Percentiles rank a stretch among this genome's conserved stretches.
Evolutionary conservation across 1,140 invertebrate genomes (phyloP).

Genomic region (Bombyx mori): DNA sequence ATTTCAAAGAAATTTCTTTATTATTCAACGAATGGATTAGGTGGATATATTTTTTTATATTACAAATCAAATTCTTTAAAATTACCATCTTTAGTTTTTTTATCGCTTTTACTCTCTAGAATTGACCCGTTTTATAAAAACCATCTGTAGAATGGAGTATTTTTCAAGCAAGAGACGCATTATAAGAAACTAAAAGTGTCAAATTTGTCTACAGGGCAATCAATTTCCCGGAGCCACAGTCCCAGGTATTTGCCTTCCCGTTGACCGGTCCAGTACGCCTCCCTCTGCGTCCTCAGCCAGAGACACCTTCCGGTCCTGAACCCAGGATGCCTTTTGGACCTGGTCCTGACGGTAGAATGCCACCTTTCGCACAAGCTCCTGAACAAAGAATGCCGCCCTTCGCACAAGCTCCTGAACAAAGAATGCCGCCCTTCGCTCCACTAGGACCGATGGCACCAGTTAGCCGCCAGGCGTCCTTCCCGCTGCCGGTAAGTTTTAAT

Average conservation of each 20-base stretch:
- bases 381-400: conserved; percentile 16
- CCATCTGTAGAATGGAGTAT: too few relatives aligned
- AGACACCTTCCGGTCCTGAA: conserved; percentile 17
- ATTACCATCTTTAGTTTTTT: too few relatives aligned
- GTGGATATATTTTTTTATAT: too few relatives aligned
- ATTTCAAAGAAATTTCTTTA: too few relatives aligned
- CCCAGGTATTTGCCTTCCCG: conserved; percentile 61
- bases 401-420: conserved; percentile 16
- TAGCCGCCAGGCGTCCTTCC: conserved; percentile 34
- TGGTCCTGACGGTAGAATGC: conserved; percentile 15
- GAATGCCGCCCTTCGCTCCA: conserved; percentile 14
- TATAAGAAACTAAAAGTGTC: too few relatives aligned
- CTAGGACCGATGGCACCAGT: conserved; percentile 33
- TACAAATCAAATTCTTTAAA: too few relatives aligned
- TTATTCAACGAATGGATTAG: too few relatives aligned
- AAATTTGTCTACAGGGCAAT: conserved; percentile 34
- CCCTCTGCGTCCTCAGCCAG: conserved; percentile 45
- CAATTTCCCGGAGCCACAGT: conserved; percentile 55
- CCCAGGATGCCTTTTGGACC: conserved; percentile 16
- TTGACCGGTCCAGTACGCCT: conserved; percentile 51
- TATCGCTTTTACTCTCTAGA: too few relatives aligned
- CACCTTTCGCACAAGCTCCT: conserved; percentile 3
- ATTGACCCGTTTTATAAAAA: too few relatives aligned
- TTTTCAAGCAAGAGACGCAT: too few relatives aligned
- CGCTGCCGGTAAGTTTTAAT: conserved; percentile 43